A percentile compares a stretch with the other conserved stretches of the same genome.
phyloP scores from a whole-genome alignment of 1,140 invertebrate species.

The Meloidogyne exigua region DNA sequence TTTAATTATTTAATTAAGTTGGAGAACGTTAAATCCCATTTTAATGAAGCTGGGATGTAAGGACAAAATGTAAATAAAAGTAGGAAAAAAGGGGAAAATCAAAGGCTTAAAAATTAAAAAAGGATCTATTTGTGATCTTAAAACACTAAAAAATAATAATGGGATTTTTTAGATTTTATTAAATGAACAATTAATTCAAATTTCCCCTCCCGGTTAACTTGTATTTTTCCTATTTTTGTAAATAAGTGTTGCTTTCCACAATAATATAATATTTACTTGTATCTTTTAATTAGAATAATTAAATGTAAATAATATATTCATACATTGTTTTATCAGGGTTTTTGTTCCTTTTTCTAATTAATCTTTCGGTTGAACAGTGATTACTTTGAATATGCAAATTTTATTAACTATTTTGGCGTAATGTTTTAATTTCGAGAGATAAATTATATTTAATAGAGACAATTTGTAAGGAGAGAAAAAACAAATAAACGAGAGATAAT shows the following conservation, averaged over 20 bases:
- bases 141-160: too few species aligned
- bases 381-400: too few species aligned
- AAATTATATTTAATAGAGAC: not conserved
- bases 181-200: not conserved
- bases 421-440: not conserved
- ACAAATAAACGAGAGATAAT: too few species aligned
- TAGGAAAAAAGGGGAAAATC: not conserved
- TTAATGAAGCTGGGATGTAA: constrained; percentile 1
- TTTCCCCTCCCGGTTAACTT: not conserved
- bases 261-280: not conserved
- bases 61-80: not conserved
- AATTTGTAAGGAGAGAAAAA: too few species aligned
- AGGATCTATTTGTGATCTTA: too few species aligned
- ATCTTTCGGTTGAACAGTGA: too few species aligned
- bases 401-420: too few species aligned
- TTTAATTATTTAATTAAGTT: not conserved
- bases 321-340: too few species aligned
- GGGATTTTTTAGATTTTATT: too few species aligned
- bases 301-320: too few species aligned
- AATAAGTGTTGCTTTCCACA: not conserved
- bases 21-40: constrained; percentile 25
- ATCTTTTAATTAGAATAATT: not conserved
- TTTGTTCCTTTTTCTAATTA: too few species aligned
- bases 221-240: not conserved
- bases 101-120: too few species aligned